phyloP scores from a whole-genome alignment of 2,113 vertebrate species.

The Ovibos moschatus region DNA sequence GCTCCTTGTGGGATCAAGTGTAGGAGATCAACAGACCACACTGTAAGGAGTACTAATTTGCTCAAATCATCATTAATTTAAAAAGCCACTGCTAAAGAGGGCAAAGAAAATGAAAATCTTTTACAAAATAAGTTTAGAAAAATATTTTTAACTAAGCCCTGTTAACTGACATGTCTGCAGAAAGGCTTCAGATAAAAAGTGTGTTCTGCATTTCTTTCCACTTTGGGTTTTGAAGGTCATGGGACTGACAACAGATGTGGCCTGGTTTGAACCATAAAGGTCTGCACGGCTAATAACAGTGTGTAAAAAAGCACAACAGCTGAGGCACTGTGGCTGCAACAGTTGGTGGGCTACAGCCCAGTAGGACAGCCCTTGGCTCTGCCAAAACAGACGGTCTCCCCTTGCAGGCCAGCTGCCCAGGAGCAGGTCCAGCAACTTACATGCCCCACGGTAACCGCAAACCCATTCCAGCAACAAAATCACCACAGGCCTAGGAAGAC shows the following conservation, averaged over 20 bases:
- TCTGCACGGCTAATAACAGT: slow-evolving; percentile 77
- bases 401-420: background rate
- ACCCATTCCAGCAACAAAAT: background rate
- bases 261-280: slow-evolving; percentile 79
- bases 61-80: background rate
- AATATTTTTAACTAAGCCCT: slow-evolving; percentile 16
- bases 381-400: slow-evolving; percentile 5
- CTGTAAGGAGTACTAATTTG: background rate
- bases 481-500: background rate
- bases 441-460: background rate
- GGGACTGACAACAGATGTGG: slow-evolving; percentile 84
- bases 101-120: background rate
- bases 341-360: slow-evolving; percentile 68
- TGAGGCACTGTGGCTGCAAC: slow-evolving; percentile 71
- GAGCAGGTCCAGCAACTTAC: background rate
- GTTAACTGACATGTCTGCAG: background rate
- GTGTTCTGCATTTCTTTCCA: slow-evolving; percentile 70
- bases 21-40: background rate
- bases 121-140: background rate
- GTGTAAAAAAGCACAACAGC: slow-evolving; percentile 77
- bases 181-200: slow-evolving; percentile 37
- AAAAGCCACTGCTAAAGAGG: background rate
- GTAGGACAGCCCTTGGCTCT: background rate
- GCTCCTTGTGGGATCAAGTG: background rate
- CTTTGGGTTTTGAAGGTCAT: slow-evolving; percentile 85